Evolutionary conservation across 2,888 invertebrate species (phyloP).

Genomic region (Celastrina argiolus): DNA sequence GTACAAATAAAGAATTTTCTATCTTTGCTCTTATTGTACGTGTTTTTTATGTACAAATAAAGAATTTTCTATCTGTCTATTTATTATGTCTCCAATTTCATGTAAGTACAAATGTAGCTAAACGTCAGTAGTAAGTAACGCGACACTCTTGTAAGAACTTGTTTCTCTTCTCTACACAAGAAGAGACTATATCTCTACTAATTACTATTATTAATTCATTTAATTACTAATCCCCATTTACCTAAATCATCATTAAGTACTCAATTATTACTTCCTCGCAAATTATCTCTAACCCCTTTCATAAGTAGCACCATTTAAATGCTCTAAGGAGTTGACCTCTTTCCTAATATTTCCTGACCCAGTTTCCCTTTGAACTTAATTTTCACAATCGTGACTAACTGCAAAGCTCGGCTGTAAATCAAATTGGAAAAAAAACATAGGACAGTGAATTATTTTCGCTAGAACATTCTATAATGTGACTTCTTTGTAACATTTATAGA

Average conservation of each 20-base stretch:
- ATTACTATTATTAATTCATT: background rate
- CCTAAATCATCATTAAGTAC: background rate
- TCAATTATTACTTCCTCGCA: background rate
- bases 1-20: too few relatives aligned
- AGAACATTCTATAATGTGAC: background rate
- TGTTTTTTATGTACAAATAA: too few relatives aligned
- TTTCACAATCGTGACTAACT: background rate
- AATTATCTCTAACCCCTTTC: background rate
- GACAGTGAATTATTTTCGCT: background rate
- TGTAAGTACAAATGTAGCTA: too few relatives aligned
- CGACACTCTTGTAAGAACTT: too few relatives aligned
- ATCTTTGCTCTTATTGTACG: too few relatives aligned
- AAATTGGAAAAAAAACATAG: background rate
- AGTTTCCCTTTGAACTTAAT: background rate
- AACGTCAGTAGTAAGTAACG: too few relatives aligned
- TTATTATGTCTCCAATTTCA: too few relatives aligned
- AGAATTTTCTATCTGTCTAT: too few relatives aligned
- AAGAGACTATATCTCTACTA: too few relatives aligned
- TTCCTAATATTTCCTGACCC: slow-evolving; percentile 5
- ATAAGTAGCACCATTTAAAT: background rate
- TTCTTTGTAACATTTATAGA: too few relatives aligned
- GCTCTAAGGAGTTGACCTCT: background rate
- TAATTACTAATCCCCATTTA: background rate
- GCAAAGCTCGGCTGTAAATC: background rate
- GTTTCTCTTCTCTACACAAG: too few relatives aligned